phyloP scores from a whole-genome alignment of 2,888 invertebrate species.

The Hyposoter didymator region DNA sequence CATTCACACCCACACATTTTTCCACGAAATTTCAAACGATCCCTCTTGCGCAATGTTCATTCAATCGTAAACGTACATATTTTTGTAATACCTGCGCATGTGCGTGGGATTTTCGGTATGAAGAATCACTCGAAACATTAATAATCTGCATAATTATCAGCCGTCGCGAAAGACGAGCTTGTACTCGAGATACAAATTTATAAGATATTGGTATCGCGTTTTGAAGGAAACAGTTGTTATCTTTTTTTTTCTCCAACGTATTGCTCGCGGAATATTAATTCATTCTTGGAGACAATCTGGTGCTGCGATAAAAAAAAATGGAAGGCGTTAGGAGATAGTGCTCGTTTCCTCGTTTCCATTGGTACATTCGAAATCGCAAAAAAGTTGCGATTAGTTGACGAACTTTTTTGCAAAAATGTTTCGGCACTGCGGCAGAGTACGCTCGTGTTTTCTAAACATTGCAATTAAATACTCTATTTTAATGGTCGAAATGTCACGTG shows the following conservation, averaged over 20 bases:
- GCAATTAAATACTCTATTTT: background rate
- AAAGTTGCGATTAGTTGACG: background rate
- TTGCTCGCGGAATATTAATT: background rate
- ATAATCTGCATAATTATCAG: background rate
- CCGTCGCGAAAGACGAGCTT: background rate
- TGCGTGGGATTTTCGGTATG: background rate
- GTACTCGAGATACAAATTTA: background rate
- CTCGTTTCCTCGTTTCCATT: background rate
- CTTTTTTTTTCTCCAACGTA: background rate
- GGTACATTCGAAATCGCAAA: background rate
- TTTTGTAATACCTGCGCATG: background rate
- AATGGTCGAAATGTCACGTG: background rate
- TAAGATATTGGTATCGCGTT: background rate
- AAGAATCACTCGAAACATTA: background rate
- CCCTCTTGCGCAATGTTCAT: background rate
- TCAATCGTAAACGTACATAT: background rate
- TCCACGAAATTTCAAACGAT: constrained; percentile 12
- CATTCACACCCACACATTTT: constrained; percentile 44
- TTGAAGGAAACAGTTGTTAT: background rate
- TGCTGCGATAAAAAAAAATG: background rate
- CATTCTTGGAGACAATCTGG: background rate
- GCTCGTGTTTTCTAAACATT: background rate
- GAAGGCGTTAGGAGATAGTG: background rate
- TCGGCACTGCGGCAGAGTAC: background rate
- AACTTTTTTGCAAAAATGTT: background rate